Percentiles rank a stretch among this genome's conserved stretches.
Conservation (phyloP, 2,113 vertebrate genomes). For the Microtus montanus region DNA sequence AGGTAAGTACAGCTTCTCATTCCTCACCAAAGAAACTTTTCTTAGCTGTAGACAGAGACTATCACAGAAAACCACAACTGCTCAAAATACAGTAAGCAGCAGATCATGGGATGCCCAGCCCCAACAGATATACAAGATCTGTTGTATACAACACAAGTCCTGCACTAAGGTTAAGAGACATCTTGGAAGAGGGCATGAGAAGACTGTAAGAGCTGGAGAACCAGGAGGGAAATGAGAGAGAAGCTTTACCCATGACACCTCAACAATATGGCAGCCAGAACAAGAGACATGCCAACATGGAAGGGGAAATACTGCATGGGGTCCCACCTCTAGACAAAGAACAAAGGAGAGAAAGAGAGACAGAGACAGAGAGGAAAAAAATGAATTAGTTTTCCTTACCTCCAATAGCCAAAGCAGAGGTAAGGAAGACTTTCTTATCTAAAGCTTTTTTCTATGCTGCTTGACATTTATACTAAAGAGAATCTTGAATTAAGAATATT, state of each 20-base stretch:
- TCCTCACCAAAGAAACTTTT: not conserved
- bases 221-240: not conserved
- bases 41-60: not conserved
- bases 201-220: not conserved
- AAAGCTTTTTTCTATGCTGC: not conserved
- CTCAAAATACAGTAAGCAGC: not conserved
- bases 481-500: not conserved
- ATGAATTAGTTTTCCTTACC: not conserved
- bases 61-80: not conserved
- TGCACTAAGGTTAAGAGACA: not conserved
- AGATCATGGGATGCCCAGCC: not conserved
- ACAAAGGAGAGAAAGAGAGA: too few species aligned
- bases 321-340: not conserved
- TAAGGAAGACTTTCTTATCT: constrained; percentile 7
- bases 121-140: not conserved
- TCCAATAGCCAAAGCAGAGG: not conserved
- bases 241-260: too few species aligned
- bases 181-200: not conserved
- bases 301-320: not conserved
- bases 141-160: not conserved
- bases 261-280: not conserved
- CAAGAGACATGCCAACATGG: not conserved
- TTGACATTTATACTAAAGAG: constrained; percentile 6
- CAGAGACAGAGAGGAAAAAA: not conserved
- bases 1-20: not conserved